phyloP scores from a whole-genome alignment of 1,140 invertebrate genomes.

The Cataglyphis hispanica region DNA sequence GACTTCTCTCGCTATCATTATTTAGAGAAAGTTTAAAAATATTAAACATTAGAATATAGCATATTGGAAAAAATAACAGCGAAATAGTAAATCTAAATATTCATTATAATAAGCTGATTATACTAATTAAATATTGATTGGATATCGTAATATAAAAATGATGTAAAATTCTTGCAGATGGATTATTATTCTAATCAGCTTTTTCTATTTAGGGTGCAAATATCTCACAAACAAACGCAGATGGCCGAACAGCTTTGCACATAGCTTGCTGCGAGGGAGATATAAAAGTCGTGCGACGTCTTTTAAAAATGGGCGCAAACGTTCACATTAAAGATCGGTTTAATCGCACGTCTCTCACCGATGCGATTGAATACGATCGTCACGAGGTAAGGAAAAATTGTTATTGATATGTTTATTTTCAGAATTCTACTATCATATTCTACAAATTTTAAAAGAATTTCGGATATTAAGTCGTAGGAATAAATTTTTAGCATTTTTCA shows the following conservation, averaged over 20 bases:
- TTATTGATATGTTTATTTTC: not conserved
- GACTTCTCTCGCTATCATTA: not conserved
- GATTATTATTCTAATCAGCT: slow-evolving; percentile 22
- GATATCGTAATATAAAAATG: slow-evolving; percentile 11
- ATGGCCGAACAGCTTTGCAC: slow-evolving; percentile 93
- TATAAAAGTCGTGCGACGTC: slow-evolving; percentile 89
- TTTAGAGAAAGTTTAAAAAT: not conserved
- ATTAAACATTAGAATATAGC: not conserved
- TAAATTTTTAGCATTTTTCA: not conserved
- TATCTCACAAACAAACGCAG: slow-evolving; percentile 92
- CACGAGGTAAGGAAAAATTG: slow-evolving; percentile 86
- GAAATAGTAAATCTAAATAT: not conserved
- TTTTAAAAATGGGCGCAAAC: slow-evolving; percentile 93
- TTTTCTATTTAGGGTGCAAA: slow-evolving; percentile 89
- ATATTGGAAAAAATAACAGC: not conserved
- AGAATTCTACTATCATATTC: slow-evolving; percentile 1
- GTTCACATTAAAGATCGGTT: slow-evolving; percentile 92
- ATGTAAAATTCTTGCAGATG: not conserved
- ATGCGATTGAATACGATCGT: slow-evolving; percentile 89
- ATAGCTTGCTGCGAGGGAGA: slow-evolving; percentile 92
- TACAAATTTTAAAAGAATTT: slow-evolving; percentile 18
- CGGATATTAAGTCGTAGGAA: not conserved
- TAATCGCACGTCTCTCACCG: slow-evolving; percentile 88
- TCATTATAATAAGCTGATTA: slow-evolving; percentile 8
- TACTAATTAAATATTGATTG: not conserved